Evolutionary conservation across 2,888 invertebrate genomes (phyloP), one percentile per base, ranked within the genome.

Genomic region (Teinopalpus imperialis): DNA sequence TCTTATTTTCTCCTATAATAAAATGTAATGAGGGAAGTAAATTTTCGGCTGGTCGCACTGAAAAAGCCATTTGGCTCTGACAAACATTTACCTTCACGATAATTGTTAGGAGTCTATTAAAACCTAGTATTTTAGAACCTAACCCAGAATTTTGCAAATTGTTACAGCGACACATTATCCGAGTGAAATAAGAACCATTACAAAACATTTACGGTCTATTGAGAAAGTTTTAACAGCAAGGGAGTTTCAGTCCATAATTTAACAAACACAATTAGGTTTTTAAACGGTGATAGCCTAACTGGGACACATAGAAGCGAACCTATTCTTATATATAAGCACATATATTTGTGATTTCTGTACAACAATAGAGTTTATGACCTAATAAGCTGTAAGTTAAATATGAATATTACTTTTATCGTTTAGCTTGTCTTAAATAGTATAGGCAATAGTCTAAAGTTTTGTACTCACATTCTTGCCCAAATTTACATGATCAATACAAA

Each of bases 101-200:
- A 46, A 40, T 40, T 23, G 35, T 35, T 34, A 14, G 20, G 16
- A n/a, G 7, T 18, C 40, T 29, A 12, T 46, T 40, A 46, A 40
- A 40, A 34, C 34, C 34, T 29, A 34, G 29, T 46, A 35, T 27
- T 26, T 35, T 6, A 34, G 23, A 3, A 12, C 29, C n/a, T n/a
- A n/a, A n/a, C n/a, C n/a, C 23, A 35, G 40, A 46, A 46, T 46
- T 46, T 30, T 35, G 40, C 3, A 29, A 34, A 34, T 34, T 26
- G 5, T 4, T 23, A 20, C 18, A 27, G 30, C 30, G 10, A 34
- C 32, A 26, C 10, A 40, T 40, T 14, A 18, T 13, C 6, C 21
- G 40, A 46, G 35, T 46, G 39, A 12, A 40, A 16, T 16, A 5
- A 1, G 24, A 31, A 23, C 13, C 16, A 26, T 39, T 42, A 24